Conservation (phyloP, 1,140 invertebrate genomes). For the Drosophila ironensis region DNA sequence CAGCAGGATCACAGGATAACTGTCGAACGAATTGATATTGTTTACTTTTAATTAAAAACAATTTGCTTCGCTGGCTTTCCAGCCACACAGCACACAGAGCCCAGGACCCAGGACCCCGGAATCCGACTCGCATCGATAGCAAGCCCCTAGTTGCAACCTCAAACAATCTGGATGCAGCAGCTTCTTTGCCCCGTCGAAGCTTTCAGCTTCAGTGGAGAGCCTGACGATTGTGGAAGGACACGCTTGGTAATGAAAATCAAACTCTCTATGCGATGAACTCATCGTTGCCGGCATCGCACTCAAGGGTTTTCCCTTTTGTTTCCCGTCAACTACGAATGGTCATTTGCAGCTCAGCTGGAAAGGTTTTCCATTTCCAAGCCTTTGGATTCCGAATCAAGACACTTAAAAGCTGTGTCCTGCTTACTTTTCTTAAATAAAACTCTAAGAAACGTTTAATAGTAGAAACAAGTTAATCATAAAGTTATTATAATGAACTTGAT, state of each 20-base stretch:
- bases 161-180: conserved; percentile 3
- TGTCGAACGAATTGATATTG: conserved; percentile 79
- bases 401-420: no score
- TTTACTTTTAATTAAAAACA: conserved; percentile 80
- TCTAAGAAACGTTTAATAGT: no score
- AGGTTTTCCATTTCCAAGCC: not conserved
- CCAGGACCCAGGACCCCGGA: conserved; percentile 2
- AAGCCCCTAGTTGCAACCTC: not conserved
- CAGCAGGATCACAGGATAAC: conserved; percentile 75
- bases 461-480: no score
- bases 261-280: conserved; percentile 10
- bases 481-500: no score
- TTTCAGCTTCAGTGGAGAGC: not conserved
- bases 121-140: conserved; percentile 15
- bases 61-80: conserved; percentile 77
- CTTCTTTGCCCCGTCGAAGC: not conserved
- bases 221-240: conserved; percentile 20
- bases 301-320: not conserved
- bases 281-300: conserved; percentile 1
- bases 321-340: no score
- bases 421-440: no score
- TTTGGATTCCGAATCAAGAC: not conserved
- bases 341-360: no score
- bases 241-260: conserved; percentile 57
- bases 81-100: conserved; percentile 48